phyloP scores from a whole-genome alignment of 2,888 invertebrate genomes.

The Lottia gigantea region DNA sequence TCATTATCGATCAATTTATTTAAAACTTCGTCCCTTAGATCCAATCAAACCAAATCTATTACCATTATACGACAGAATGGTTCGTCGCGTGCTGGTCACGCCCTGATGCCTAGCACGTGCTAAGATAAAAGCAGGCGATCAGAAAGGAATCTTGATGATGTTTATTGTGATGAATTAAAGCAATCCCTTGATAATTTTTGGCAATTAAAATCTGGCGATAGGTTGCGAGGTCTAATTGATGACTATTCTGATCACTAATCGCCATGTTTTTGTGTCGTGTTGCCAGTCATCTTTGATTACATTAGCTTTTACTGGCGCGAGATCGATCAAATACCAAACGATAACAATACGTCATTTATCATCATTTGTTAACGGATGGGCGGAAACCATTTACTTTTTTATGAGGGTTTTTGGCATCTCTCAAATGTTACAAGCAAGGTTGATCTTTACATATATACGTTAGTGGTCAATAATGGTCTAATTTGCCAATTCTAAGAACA shows the following conservation, averaged over 20 bases:
- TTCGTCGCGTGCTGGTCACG: conserved; percentile 7
- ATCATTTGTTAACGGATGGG: no score
- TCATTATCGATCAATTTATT: no score
- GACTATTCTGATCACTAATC: background rate
- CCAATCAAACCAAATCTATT: background rate
- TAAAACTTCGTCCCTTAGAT: background rate
- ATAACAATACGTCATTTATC: no score
- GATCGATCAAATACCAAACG: no score
- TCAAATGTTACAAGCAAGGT: no score
- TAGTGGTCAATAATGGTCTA: no score
- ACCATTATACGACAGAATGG: background rate
- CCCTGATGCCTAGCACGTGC: background rate
- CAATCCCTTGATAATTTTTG: conserved; percentile 2
- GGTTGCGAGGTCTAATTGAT: conserved; percentile 4
- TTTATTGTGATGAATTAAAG: conserved; percentile 5
- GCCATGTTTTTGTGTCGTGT: background rate
- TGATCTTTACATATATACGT: no score
- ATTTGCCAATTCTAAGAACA: no score
- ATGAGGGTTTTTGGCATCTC: no score
- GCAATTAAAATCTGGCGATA: conserved; percentile 3
- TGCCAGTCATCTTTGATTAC: background rate
- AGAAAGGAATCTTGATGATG: background rate
- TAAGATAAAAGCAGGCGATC: background rate
- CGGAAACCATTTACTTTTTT: no score
- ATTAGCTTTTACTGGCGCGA: no score